Evolutionary conservation across 2,113 vertebrate genomes (phyloP).

Genomic region (Antechinus flavipes): DNA sequence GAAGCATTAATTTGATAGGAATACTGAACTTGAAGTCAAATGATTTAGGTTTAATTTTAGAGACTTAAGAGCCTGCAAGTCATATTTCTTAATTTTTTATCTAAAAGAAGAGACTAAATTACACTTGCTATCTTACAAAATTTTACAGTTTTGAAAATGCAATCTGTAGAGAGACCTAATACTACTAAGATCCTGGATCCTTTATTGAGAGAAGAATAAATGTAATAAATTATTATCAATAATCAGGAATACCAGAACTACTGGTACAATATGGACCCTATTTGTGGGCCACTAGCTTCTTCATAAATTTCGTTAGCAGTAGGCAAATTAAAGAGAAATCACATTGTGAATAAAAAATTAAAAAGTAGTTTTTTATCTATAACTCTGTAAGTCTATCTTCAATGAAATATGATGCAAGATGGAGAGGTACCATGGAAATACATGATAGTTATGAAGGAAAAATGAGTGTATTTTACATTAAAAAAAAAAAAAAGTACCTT

Average conservation of each 20-base stretch:
- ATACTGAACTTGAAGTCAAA: not conserved
- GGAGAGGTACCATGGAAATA: not conserved
- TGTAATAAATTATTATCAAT: not conserved
- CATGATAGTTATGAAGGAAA: not conserved
- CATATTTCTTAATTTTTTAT: not conserved
- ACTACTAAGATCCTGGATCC: not conserved
- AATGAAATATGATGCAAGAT: not conserved
- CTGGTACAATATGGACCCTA: not conserved
- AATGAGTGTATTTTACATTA: not conserved
- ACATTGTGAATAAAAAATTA: not conserved
- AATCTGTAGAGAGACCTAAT: not conserved
- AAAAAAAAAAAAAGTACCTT: slow-evolving; percentile 84
- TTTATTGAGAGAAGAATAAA: not conserved
- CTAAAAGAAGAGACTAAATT: not conserved
- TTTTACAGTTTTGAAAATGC: not conserved
- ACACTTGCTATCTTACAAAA: not conserved
- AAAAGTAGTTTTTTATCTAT: not conserved
- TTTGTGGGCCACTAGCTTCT: not conserved
- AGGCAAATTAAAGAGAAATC: not conserved
- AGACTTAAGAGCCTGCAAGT: not conserved
- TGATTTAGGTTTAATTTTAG: not conserved
- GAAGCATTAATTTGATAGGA: not conserved
- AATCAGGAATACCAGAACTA: not conserved
- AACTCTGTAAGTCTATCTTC: not conserved
- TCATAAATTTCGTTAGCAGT: not conserved